Percentiles rank a stretch among this genome's conserved stretches.
Conservation (phyloP, 1,140 invertebrate genomes). For the Araneus ventricosus region DNA sequence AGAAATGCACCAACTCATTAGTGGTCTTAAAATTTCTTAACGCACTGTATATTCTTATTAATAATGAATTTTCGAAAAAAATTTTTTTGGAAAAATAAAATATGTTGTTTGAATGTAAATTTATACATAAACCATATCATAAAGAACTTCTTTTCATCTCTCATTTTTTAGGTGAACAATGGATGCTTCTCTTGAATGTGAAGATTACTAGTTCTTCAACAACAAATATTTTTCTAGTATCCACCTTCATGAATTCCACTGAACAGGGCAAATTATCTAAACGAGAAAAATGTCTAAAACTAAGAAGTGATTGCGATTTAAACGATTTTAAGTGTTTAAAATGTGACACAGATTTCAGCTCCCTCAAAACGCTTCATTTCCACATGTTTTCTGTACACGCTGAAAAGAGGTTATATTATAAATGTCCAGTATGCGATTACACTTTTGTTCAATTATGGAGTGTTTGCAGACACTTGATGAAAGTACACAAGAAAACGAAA, state of each 20-base stretch:
- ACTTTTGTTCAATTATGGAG: slow-evolving; percentile 79
- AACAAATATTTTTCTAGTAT: background rate
- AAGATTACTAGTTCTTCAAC: background rate
- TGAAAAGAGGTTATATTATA: slow-evolving; percentile 77
- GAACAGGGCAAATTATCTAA: background rate
- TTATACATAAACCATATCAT: too few species aligned
- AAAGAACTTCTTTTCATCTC: background rate
- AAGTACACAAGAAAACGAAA: slow-evolving; percentile 78
- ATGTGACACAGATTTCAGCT: slow-evolving; percentile 77
- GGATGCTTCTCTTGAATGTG: background rate
- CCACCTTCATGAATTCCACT: background rate
- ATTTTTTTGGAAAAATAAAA: too few species aligned
- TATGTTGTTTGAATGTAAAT: too few species aligned
- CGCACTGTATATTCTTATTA: too few species aligned
- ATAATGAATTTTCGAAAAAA: too few species aligned
- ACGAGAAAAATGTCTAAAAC: slow-evolving; percentile 32
- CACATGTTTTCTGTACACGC: slow-evolving; percentile 79
- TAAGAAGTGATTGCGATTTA: slow-evolving; percentile 58
- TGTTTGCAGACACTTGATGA: slow-evolving; percentile 78
- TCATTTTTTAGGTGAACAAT: background rate
- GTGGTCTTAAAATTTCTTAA: too few species aligned
- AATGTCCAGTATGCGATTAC: slow-evolving; percentile 79
- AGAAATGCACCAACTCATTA: too few species aligned
- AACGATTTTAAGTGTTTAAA: slow-evolving; percentile 73
- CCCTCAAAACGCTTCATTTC: slow-evolving; percentile 78